Conservation (phyloP, 2,113 vertebrate species). For the Labeo rohita region DNA sequence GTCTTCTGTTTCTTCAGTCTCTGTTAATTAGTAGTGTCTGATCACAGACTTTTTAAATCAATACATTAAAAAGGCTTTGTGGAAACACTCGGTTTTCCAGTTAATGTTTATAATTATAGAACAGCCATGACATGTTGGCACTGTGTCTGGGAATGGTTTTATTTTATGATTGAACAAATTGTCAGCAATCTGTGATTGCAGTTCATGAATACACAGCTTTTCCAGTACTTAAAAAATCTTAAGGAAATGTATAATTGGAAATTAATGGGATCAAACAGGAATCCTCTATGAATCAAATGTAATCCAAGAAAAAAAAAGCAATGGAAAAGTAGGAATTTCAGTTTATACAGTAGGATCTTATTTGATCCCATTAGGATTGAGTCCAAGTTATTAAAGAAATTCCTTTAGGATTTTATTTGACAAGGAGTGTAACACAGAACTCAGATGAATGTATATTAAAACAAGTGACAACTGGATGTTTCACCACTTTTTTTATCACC, state of each 20-base stretch:
- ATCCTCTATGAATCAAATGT: background rate
- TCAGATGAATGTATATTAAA: background rate
- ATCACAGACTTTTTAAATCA: background rate
- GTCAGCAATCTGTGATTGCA: background rate
- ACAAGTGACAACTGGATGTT: background rate
- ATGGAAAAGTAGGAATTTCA: background rate
- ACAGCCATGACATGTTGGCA: background rate
- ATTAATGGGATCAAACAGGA: background rate
- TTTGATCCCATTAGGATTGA: background rate
- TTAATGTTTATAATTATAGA: conserved; percentile 54
- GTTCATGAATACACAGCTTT: background rate
- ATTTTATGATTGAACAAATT: background rate
- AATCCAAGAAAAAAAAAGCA: background rate
- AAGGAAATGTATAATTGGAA: background rate
- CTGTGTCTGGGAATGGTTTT: background rate
- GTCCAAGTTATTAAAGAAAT: conserved; percentile 7
- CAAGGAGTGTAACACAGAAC: background rate
- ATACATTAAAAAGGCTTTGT: conserved; percentile 30
- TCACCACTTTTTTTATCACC: background rate
- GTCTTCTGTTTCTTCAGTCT: conserved; percentile 1
- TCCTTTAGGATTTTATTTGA: background rate
- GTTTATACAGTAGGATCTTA: background rate
- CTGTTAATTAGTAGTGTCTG: background rate
- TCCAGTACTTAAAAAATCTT: background rate
- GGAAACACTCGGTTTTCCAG: conserved; percentile 57